Conservation (phyloP, 1,140 invertebrate genomes). For the Cepaea nemoralis region DNA sequence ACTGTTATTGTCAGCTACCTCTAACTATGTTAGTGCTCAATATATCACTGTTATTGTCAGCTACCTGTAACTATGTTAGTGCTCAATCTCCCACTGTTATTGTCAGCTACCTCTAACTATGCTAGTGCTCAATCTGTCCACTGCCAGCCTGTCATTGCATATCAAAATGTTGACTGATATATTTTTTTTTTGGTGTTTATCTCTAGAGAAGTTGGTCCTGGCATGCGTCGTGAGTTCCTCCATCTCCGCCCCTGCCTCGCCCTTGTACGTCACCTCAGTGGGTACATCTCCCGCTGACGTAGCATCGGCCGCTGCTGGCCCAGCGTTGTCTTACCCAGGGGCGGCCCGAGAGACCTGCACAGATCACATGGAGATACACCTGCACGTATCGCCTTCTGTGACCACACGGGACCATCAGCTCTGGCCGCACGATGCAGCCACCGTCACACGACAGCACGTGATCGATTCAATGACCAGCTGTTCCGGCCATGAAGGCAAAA, state of each 20-base stretch:
- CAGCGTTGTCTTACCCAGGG: background rate
- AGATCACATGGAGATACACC: slow-evolving; percentile 36
- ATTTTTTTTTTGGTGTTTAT: background rate
- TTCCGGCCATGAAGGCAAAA: background rate
- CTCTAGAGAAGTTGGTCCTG: slow-evolving; percentile 38
- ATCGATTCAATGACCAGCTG: background rate
- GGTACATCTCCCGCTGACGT: background rate
- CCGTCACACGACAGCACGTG: background rate
- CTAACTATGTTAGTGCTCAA: too few species aligned
- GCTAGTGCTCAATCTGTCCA: too few species aligned
- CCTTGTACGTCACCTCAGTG: background rate
- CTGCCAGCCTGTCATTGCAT: too few species aligned
- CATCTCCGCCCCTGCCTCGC: slow-evolving; percentile 32
- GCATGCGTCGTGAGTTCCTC: slow-evolving; percentile 9
- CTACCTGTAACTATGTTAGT: too few species aligned
- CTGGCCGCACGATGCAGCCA: background rate
- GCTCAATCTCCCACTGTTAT: too few species aligned
- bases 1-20: too few species aligned
- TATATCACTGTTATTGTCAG: too few species aligned
- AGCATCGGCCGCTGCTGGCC: background rate
- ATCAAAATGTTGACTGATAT: too few species aligned
- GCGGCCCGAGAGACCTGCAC: slow-evolving; percentile 15
- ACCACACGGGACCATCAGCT: background rate
- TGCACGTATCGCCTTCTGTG: background rate
- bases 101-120: too few species aligned